phyloP scores from a whole-genome alignment of 2,113 vertebrate species.

The Microcebus jonahi region DNA sequence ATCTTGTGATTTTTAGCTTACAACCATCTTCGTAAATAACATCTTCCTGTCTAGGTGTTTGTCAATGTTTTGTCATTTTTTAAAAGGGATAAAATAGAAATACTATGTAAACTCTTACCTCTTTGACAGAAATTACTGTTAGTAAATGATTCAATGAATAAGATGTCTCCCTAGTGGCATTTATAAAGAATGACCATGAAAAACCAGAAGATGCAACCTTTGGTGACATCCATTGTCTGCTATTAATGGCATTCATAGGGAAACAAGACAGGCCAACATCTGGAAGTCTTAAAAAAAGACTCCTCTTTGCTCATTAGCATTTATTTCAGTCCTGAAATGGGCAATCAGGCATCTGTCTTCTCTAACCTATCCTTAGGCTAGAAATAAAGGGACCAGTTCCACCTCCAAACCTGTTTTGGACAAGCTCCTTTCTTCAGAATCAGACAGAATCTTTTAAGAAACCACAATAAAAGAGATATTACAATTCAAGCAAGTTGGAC shows the following conservation, averaged over 20 bases:
- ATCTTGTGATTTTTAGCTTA: slow-evolving; percentile 76
- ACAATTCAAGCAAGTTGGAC: slow-evolving; percentile 8
- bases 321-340: neutral
- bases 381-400: neutral
- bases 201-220: slow-evolving; percentile 72
- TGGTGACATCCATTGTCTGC: neutral
- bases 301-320: neutral
- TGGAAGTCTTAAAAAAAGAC: neutral
- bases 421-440: slow-evolving; percentile 11
- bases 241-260: neutral
- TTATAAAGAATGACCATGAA: slow-evolving; percentile 76
- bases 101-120: slow-evolving; percentile 78
- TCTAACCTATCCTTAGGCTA: neutral
- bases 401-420: neutral
- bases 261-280: neutral
- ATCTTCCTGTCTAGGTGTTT: slow-evolving; percentile 73
- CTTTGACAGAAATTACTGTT: slow-evolving; percentile 83
- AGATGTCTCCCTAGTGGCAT: slow-evolving; percentile 75
- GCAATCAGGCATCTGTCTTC: neutral
- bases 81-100: slow-evolving; percentile 80
- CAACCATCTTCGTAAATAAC: slow-evolving; percentile 69
- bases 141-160: slow-evolving; percentile 80
- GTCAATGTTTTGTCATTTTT: slow-evolving; percentile 82
- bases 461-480: neutral
- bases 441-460: neutral